Conservation (phyloP, 2,888 invertebrate genomes). For the Tenthredo scrophulariae region DNA sequence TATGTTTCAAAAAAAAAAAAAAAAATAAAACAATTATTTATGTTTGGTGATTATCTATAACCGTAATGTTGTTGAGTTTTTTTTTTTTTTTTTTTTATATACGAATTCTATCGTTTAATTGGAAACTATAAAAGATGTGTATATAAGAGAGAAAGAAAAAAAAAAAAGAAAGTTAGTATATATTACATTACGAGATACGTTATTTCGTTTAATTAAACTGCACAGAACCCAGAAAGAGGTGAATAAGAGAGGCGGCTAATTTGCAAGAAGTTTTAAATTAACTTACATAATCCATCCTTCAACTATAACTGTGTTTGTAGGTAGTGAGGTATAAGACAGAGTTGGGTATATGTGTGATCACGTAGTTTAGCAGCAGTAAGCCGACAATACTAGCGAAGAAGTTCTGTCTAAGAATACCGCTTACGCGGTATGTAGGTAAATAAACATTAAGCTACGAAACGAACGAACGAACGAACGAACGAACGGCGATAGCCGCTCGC, state of each 20-base stretch:
- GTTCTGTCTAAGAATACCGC: constrained; percentile 45
- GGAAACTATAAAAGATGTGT: no score
- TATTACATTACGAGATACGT: no score
- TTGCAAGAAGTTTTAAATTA: not conserved
- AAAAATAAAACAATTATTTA: no score
- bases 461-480: not conserved
- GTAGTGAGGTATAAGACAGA: not conserved
- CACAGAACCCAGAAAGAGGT: no score
- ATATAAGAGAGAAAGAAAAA: no score
- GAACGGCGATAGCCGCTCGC: not conserved
- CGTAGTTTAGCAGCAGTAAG: not conserved
- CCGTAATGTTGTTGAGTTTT: no score
- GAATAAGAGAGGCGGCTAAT: not conserved
- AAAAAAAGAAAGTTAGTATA: no score
- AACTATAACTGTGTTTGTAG: not conserved
- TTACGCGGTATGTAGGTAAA: constrained; percentile 41
- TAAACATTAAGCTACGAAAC: constrained; percentile 23
- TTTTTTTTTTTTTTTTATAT: no score
- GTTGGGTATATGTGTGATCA: not conserved
- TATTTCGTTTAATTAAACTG: no score
- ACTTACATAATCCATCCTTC: constrained; percentile 3
- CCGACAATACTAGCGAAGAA: not conserved
- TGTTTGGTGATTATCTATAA: no score
- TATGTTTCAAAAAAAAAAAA: no score
- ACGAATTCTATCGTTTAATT: no score